Conservation (phyloP, 2,797 vertebrate genomes). For the Myotis planiceps region DNA sequence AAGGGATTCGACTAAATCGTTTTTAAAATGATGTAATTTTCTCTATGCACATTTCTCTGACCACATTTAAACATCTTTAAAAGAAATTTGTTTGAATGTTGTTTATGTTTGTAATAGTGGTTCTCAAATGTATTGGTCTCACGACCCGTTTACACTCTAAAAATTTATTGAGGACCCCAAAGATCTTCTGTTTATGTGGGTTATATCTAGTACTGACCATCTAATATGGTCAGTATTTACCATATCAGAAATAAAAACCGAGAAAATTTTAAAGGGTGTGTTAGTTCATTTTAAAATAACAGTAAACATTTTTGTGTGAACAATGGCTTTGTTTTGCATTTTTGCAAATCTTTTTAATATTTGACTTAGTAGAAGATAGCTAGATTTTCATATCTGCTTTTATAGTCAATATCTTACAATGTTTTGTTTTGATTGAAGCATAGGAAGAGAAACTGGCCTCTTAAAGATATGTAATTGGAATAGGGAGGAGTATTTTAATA, state of each 20-base stretch:
- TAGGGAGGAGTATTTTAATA: constrained; percentile 28
- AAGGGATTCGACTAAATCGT: neutral
- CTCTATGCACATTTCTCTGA: neutral
- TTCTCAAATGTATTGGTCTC: neutral
- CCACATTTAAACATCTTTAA: constrained; percentile 35
- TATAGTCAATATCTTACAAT: neutral
- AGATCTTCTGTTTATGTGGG: neutral
- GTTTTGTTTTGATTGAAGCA: constrained; percentile 43
- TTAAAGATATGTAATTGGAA: constrained; percentile 10
- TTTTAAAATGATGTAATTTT: constrained; percentile 38
- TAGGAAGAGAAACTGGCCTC: neutral
- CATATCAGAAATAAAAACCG: constrained; percentile 39
- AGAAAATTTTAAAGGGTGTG: neutral
- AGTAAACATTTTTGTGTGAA: neutral
- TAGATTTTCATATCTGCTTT: neutral
- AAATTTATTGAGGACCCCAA: neutral
- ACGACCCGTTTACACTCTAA: neutral
- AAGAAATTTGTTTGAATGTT: constrained; percentile 9
- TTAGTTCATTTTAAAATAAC: constrained; percentile 30
- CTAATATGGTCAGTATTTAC: constrained; percentile 4
- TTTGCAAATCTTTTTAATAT: constrained; percentile 10
- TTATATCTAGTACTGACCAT: neutral
- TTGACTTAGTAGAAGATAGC: neutral
- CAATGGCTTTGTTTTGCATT: neutral
- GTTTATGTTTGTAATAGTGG: constrained; percentile 33